These are phyloP conservation scores for Argyresthia goedartella DNA, from an alignment of 2,888 invertebrate genomes.

Conservation along the genomic window DNA sequence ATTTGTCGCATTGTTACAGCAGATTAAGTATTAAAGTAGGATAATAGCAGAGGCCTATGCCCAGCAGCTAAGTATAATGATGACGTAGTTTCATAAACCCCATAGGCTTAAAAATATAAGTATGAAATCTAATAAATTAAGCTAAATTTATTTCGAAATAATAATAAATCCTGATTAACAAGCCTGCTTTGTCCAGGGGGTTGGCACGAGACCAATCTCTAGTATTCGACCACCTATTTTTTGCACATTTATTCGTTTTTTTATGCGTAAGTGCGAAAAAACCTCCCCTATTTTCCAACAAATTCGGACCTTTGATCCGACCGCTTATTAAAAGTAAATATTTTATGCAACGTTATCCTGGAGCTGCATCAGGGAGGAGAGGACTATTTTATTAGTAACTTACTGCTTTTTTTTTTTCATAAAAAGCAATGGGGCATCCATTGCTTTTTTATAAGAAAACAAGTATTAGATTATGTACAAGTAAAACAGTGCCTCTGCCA, in stretches of 20 bases:
- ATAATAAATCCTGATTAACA: not conserved
- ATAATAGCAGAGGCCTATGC: too few species aligned
- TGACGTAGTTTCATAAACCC: too few species aligned
- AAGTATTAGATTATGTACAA: too few species aligned
- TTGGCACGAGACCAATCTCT: constrained; percentile 38
- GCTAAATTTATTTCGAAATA: not conserved
- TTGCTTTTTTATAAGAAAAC: too few species aligned
- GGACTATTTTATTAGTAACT: constrained; percentile 1
- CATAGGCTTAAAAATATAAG: too few species aligned
- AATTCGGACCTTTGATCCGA: constrained; percentile 66
- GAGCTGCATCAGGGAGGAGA: not conserved
- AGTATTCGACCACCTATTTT: constrained; percentile 28
- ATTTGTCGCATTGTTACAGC: too few species aligned
- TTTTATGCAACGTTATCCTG: constrained; percentile 49
- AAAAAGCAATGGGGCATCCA: too few species aligned
- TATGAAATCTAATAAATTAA: not conserved
- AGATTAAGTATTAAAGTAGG: too few species aligned
- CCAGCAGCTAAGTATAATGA: too few species aligned
- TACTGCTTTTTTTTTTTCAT: not conserved
- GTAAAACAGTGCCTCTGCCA: too few species aligned
- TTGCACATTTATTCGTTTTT: constrained; percentile 26
- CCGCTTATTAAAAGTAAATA: constrained; percentile 69
- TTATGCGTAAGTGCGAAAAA: constrained; percentile 26
- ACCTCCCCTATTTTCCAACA: constrained; percentile 60
- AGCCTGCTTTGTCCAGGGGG: constrained; percentile 21